Evolutionary conservation across 2,888 invertebrate species (phyloP), one percentile per base, ranked within the genome.

Genomic region (Caenorhabditis becei): DNA sequence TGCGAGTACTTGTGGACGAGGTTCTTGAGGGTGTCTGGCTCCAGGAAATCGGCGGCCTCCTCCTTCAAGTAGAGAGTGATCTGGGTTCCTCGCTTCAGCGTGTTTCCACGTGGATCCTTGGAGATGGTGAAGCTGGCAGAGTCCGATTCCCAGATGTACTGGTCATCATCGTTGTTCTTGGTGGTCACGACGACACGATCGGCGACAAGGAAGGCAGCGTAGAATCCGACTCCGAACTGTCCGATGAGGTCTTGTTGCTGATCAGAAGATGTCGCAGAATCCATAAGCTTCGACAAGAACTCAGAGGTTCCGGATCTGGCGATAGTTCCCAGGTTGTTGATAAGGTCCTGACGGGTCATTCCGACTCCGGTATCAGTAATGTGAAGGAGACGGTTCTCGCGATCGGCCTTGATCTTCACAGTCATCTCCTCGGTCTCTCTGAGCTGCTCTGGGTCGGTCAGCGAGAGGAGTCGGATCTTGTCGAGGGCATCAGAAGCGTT

Each of bases 401-500:
- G 96, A 91, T 99, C 97, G 0, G 96, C 95, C 93, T 94, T 96
- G 90, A 97, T 97, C 92, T 95, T 94, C 84, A 99, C 96, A 86
- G 94, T 94, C 75, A 97, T 92, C 90, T 99, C 97, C 0, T 94
- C 93, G 89, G 95, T 95, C 11, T 94, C 93, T 35, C 94, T 94
- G 83, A 99, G 92, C 71, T 95, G 95, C 72, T 93, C 93, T 87
- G 94, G 94, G 89, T 97, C 95, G 0, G 98, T 98, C 69, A 99
- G 93, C 1, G 97, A 95, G 79, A 98, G 92, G 87, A 98, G 93
- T 26, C 99, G 94, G 90, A 99, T 97, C 84, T 99, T 99, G 93
- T 99, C 99, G 85, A 99, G 93, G 51, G 99, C 99, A 93, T 99
- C 99, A 0, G 98, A 98, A 0, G 97, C 98, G 93, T 99, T 99